Evolutionary conservation across 2,888 invertebrate species (phyloP).

Genomic region (Drosophila mulleri): DNA sequence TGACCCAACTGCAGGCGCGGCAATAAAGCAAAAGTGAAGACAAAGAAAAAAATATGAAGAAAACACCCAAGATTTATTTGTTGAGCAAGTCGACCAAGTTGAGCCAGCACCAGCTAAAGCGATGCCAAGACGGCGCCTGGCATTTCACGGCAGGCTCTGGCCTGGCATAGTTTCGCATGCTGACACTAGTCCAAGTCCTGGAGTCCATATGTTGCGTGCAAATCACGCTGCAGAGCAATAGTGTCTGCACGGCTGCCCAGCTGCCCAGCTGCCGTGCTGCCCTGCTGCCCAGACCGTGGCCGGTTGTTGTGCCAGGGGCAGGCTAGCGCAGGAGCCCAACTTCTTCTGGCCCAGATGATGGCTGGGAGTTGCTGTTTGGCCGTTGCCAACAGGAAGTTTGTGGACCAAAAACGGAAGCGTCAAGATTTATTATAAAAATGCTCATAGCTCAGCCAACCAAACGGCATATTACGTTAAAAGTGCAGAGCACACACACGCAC

Average conservation of each 20-base stretch:
- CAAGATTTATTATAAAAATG: slow-evolving; percentile 82
- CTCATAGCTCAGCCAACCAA: slow-evolving; percentile 75
- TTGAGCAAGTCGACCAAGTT: slow-evolving; percentile 57
- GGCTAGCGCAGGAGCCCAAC: slow-evolving; percentile 39
- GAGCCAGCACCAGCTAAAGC: slow-evolving; percentile 26
- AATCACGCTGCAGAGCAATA: slow-evolving; percentile 63
- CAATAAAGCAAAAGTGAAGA: slow-evolving; percentile 64
- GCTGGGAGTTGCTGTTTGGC: slow-evolving; percentile 21
- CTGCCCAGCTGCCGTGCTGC: slow-evolving; percentile 1
- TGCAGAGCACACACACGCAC: slow-evolving; percentile 52
- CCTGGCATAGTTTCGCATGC: slow-evolving; percentile 40
- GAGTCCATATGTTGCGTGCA: slow-evolving; percentile 80
- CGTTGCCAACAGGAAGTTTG: slow-evolving; percentile 80
- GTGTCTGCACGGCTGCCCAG: slow-evolving; percentile 17
- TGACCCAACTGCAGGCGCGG: slow-evolving; percentile 33
- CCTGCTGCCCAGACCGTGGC: slow-evolving; percentile 3
- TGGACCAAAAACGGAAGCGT: slow-evolving; percentile 81
- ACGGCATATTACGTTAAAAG: slow-evolving; percentile 80
- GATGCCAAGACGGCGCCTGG: slow-evolving; percentile 49
- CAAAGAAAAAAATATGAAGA: slow-evolving; percentile 1
- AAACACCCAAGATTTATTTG: slow-evolving; percentile 79
- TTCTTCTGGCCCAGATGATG: slow-evolving; percentile 60
- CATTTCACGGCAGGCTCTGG: slow-evolving; percentile 50
- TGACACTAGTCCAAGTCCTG: slow-evolving; percentile 32
- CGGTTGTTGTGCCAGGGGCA: slow-evolving; percentile 28